phyloP scores from a whole-genome alignment of 2,888 invertebrate species.

The Macaria liturata region DNA sequence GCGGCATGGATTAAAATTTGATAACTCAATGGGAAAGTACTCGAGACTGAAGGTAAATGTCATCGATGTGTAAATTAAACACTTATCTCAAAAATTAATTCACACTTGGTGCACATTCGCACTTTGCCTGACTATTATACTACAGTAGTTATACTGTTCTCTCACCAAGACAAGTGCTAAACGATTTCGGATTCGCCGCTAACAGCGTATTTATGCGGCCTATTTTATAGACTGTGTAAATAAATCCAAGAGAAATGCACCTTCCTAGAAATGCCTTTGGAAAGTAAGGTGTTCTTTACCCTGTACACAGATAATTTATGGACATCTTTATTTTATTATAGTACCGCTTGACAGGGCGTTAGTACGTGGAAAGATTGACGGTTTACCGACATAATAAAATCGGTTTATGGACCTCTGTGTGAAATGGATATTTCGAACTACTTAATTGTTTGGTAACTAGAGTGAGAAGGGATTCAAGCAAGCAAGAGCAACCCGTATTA shows the following conservation, averaged over 20 bases:
- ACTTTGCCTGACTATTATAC: too few relatives aligned
- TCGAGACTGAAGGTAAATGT: too few relatives aligned
- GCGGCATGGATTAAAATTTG: too few relatives aligned
- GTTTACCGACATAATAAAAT: constrained; percentile 11
- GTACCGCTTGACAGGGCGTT: constrained; percentile 1
- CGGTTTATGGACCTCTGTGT: constrained; percentile 4
- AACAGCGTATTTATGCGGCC: constrained; percentile 4
- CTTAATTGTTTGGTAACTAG: too few relatives aligned
- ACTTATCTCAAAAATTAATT: too few relatives aligned
- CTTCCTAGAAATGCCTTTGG: constrained; percentile 26
- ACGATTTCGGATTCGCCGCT: not conserved
- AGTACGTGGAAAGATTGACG: constrained; percentile 3
- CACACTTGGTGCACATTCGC: too few relatives aligned
- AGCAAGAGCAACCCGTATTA: too few relatives aligned
- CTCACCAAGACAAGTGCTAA: not conserved
- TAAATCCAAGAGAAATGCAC: constrained; percentile 27
- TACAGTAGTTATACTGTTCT: too few relatives aligned
- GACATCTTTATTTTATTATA: constrained; percentile 28
- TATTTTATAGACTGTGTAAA: constrained; percentile 18
- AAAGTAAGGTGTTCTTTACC: constrained; percentile 28
- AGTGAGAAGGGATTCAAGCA: too few relatives aligned
- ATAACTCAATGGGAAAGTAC: too few relatives aligned
- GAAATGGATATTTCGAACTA: too few relatives aligned
- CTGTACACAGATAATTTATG: constrained; percentile 29
- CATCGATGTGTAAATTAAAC: too few relatives aligned